Evolutionary conservation across 2,113 vertebrate species (phyloP).

Genomic region (Zosterops lateralis): DNA sequence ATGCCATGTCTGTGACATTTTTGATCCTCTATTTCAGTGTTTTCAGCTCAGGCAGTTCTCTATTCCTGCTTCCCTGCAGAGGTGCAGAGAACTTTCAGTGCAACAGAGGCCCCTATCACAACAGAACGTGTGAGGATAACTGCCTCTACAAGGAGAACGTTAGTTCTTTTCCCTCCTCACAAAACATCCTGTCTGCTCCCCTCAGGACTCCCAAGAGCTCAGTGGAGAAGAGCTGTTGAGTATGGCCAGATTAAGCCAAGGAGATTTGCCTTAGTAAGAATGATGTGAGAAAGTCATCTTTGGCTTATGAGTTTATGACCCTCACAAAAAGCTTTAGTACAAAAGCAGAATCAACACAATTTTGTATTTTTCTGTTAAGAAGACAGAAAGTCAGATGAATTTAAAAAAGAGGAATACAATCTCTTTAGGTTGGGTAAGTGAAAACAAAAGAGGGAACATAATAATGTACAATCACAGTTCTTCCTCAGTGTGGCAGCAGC

Average conservation of each 20-base stretch:
- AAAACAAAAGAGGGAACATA: not conserved
- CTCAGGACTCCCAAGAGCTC: not conserved
- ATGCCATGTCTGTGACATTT: not conserved
- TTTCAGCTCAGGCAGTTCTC: not conserved
- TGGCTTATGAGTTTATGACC: not conserved
- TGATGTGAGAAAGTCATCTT: not conserved
- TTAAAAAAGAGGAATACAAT: not conserved
- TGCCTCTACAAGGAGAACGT: not conserved
- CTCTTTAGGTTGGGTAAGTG: not conserved
- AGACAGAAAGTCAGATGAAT: not conserved
- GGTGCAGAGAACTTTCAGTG: not conserved
- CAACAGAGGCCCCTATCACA: not conserved
- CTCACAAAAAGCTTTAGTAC: not conserved
- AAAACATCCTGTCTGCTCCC: not conserved
- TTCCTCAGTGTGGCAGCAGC: slow-evolving; percentile 47
- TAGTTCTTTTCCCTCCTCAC: not conserved
- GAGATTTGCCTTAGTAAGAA: not conserved
- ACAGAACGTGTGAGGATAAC: not conserved
- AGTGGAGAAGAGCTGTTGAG: not conserved
- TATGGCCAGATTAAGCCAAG: not conserved
- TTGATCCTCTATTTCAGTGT: not conserved
- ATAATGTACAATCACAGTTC: not conserved
- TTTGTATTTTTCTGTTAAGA: not conserved
- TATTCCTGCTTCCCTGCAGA: not conserved
- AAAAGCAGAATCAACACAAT: not conserved